Conservation (phyloP, 2,888 invertebrate genomes). For the Thecophora atra region DNA sequence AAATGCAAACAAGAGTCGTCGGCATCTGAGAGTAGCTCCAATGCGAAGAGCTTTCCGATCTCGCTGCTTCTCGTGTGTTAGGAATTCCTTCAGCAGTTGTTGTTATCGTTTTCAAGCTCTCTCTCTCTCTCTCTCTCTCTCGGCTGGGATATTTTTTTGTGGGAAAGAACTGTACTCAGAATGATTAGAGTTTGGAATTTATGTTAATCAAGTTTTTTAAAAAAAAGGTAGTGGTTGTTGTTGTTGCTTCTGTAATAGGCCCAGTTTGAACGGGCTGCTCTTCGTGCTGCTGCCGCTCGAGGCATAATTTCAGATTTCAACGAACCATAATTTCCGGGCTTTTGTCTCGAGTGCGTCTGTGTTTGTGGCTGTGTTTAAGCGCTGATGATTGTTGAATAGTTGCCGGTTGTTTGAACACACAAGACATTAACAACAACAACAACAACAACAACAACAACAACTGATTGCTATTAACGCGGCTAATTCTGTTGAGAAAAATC, state of each 20-base stretch:
- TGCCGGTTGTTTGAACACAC: background rate
- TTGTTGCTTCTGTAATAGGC: constrained; percentile 1
- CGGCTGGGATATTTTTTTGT: too few relatives aligned
- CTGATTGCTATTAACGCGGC: background rate
- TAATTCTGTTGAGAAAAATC: background rate
- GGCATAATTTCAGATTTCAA: constrained; percentile 33
- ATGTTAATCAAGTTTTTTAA: too few relatives aligned
- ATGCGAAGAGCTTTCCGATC: too few relatives aligned
- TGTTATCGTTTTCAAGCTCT: too few relatives aligned
- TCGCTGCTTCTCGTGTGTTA: too few relatives aligned
- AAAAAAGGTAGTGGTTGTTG: background rate
- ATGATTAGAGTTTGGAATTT: too few relatives aligned
- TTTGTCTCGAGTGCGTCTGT: constrained; percentile 24
- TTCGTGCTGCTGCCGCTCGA: background rate
- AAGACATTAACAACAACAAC: background rate
- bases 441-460: background rate
- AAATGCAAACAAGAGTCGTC: too few relatives aligned
- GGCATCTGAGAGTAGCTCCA: too few relatives aligned
- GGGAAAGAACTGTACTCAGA: too few relatives aligned
- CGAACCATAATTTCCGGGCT: constrained; percentile 46
- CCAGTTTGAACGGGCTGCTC: constrained; percentile 4
- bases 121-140: too few relatives aligned
- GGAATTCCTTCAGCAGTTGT: too few relatives aligned
- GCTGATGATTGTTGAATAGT: background rate
- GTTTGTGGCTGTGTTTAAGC: background rate